Base-by-base conservation (phyloP, 53 echinoderm and acorn worm genomes). In the Paracentrotus lividus region DNA sequence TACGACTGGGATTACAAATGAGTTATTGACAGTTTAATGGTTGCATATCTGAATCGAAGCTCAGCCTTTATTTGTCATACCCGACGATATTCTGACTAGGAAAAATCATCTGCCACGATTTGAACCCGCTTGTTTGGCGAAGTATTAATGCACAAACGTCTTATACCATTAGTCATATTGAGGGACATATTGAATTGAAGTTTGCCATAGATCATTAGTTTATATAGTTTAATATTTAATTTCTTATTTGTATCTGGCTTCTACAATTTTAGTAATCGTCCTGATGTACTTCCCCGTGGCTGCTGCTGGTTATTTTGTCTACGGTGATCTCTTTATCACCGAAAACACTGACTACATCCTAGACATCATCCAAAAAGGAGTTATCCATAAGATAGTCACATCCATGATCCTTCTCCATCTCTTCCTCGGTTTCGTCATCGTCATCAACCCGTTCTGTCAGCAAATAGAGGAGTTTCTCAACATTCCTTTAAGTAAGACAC, bases 381-480 rank as follows among this genome's bases (percentile, higher is more conserved):
- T 68, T 24, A 92, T 98, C 42, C 90, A 94, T 10, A 96, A 93
- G 14, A 94, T 85, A 31, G 97, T 97, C 14, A 96, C 88, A 0
- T 68, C 88, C 34, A 94, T 98, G 93, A 97, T 98, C 20, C 96
- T 96, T 2, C 58, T 96, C 14, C 98, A 98, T 84, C 94, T 98
- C 52, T 14, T 93, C 2, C 87, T 96, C 90, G 98, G 98, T 2
- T 97, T 96, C 58, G 90, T 98, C 77, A 98, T 98, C 90, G 98
- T 97, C 88, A 95, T 98, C 67, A 98, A 98, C 94, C 98, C 98
- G n/a, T 93, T 98, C 58, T 97, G 98, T 65, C 98, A 98, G 85
- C 96, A 98, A 67, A 13, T 98, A 1, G 98, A 98, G 87, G 96
- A 98, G 68, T 23, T 84, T 1, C 61, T 98, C 26, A 65, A 93